A percentile compares a stretch with the other conserved stretches of the same genome.
phyloP scores from a whole-genome alignment of 2,113 vertebrate genomes.

The Columba livia region DNA sequence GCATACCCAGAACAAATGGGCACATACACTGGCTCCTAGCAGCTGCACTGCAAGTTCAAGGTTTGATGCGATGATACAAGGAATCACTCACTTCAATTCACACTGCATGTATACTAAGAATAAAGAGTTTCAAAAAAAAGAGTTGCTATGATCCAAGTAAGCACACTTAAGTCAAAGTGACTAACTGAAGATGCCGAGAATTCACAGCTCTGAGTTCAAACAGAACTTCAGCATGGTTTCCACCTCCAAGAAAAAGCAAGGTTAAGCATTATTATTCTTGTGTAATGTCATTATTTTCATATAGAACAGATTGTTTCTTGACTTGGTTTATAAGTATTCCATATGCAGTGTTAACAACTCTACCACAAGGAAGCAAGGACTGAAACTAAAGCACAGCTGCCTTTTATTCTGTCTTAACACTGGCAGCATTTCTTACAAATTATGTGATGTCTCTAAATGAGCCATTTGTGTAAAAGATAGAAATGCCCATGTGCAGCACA shows the following conservation, averaged over 20 bases:
- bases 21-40: neutral
- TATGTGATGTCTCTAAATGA: accelerated
- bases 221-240: neutral
- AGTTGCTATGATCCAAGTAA: neutral
- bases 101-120: neutral
- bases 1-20: neutral
- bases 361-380: neutral
- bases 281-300: neutral
- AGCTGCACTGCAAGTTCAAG: neutral
- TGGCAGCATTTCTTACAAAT: neutral
- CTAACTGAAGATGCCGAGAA: neutral
- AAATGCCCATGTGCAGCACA: neutral
- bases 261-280: neutral
- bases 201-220: neutral
- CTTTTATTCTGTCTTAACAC: neutral
- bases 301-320: neutral
- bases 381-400: neutral
- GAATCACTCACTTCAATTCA: neutral
- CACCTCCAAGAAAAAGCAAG: neutral
- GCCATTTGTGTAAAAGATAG: neutral
- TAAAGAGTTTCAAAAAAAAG: neutral
- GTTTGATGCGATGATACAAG: neutral
- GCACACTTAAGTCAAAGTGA: neutral
- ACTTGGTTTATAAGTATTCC: neutral
- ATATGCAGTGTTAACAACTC: neutral